Conservation (phyloP, 2,888 invertebrate genomes). For the Chymomyza fuscimana region DNA sequence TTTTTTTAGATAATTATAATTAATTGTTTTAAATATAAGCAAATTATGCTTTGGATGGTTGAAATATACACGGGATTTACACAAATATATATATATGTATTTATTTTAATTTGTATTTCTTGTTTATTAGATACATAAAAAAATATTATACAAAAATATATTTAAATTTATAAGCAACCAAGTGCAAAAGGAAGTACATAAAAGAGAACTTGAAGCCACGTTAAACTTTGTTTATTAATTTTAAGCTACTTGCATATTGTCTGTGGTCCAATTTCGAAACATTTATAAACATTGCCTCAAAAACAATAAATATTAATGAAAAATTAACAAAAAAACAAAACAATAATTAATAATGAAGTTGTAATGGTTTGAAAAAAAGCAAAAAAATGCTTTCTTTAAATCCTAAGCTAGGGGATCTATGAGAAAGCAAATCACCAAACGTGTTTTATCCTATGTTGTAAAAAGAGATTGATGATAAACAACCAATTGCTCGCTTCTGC, state of each 20-base stretch:
- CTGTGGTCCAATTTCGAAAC: conserved; percentile 47
- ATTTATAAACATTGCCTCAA: conserved; percentile 40
- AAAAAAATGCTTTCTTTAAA: background rate
- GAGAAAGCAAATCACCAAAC: conserved; percentile 10
- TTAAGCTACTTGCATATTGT: conserved; percentile 42
- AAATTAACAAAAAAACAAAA: too few relatives aligned
- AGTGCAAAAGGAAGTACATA: background rate
- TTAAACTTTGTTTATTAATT: conserved; percentile 44
- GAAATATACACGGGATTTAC: conserved; percentile 2
- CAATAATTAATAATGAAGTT: background rate
- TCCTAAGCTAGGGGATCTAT: background rate
- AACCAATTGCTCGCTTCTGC: conserved; percentile 69
- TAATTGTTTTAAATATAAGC: background rate
- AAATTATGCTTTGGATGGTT: background rate
- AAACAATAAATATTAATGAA: background rate
- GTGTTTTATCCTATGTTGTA: conserved; percentile 17
- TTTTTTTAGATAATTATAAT: background rate
- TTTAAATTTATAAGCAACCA: background rate
- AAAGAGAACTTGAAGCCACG: background rate
- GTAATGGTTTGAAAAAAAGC: background rate
- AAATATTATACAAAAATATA: background rate
- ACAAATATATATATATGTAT: conserved; percentile 15
- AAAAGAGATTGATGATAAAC: conserved; percentile 19
- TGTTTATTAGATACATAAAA: conserved; percentile 8
- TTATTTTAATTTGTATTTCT: conserved; percentile 7